Evolutionary conservation across 2,888 invertebrate genomes (phyloP), one percentile per base, ranked within the genome.

Genomic region (Netelia virgata): DNA sequence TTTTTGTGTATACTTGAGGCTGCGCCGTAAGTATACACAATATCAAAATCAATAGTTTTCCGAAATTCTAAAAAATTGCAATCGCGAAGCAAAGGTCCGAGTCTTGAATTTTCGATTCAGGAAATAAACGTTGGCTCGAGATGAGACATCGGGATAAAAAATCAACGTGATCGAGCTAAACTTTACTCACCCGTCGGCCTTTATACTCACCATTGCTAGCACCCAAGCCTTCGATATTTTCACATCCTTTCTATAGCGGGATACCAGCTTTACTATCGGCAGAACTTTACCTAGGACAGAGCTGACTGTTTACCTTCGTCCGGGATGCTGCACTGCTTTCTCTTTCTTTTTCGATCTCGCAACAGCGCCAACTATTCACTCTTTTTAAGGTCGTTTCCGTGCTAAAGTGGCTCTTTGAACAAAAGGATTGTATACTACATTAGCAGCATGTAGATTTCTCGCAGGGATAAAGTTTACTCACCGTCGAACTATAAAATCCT

Each of bases 391-490:
- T 47, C 47, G 14, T 47, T 47, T 6, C 36, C 11, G 47, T 47
- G 11, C 11, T 3, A 47, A 47, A 47, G 47, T 47, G 47, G 47
- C 47, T 47, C 47, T 47, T 47, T 47, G 47, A 47, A 47, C 47
- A 47, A 47, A 10, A 47, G 10, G 10, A 47, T 14, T 47, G 3
- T 14, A 47, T 47, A 10, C 47, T 10, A 14, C 14, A 11, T 47
- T 47, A 47, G 47, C 8, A 59, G 28, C 20, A 57, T 41, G 61
- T 36, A 53, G 63, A 76, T 57, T 47, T 47, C 11, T 8, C 28
- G 47, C 3, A 14, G 47, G 47, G 47, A 47, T 47, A 14, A 47
- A 47, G 47, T 47, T 47, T 10, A 14, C 47, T 47, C 47, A 11
- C 3, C 14, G 3, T 47, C 47, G 47, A 14, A 47, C 10, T 14